phyloP scores from a whole-genome alignment of 1,140 invertebrate species.

The Euura saliciscinereae region DNA sequence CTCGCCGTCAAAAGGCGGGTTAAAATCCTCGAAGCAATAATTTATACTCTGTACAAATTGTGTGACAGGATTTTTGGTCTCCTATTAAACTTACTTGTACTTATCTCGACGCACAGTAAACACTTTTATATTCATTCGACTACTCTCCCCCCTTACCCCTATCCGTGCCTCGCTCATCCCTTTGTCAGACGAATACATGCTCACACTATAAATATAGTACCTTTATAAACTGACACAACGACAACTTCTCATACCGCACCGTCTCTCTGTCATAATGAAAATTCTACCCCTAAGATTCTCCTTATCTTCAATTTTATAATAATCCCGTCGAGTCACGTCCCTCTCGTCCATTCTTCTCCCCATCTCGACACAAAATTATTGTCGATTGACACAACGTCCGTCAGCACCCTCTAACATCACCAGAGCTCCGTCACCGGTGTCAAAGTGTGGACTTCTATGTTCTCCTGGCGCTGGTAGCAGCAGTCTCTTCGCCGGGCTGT shows the following conservation, averaged over 20 bases:
- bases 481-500: constrained; percentile 45
- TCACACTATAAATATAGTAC: neutral
- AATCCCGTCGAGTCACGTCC: neutral
- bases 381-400: constrained; percentile 4
- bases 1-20: neutral
- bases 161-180: neutral
- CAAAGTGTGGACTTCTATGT: constrained; percentile 73
- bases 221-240: neutral
- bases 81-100: neutral
- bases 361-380: neutral
- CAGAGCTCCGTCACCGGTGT: constrained; percentile 70
- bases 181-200: neutral
- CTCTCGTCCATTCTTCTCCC: neutral
- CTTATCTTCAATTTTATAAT: too few relatives aligned
- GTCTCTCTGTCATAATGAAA: too few relatives aligned
- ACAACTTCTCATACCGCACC: neutral
- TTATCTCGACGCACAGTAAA: neutral
- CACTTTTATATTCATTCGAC: neutral
- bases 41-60: constrained; percentile 7
- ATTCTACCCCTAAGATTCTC: too few relatives aligned
- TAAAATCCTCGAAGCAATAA: constrained; percentile 8
- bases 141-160: neutral
- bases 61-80: neutral
- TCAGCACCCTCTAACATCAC: constrained; percentile 67
- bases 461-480: constrained; percentile 60